phyloP scores from a whole-genome alignment of 2,888 invertebrate genomes.

The Catocala nupta region DNA sequence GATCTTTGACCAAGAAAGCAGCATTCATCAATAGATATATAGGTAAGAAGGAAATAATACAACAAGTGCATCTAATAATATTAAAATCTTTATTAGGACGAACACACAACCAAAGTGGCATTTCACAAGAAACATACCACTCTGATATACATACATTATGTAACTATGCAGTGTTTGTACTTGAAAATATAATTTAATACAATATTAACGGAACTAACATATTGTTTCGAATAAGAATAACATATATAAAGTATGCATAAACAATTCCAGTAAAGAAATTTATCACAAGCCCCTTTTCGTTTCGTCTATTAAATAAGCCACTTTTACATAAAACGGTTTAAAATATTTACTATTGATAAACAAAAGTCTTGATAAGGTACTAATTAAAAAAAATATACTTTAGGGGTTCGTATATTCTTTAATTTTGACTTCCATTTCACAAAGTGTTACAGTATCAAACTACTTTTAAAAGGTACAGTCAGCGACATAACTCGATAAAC shows the following conservation, averaged over 20 bases:
- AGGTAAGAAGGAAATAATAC: constrained; percentile 18
- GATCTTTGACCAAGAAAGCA: no score
- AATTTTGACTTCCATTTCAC: no score
- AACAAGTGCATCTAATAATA: constrained; percentile 37
- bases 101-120: not conserved
- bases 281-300: constrained; percentile 22
- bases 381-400: not conserved
- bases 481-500: no score
- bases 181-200: constrained; percentile 14
- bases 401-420: no score
- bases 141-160: constrained; percentile 28
- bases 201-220: constrained; percentile 22
- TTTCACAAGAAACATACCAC: constrained; percentile 35
- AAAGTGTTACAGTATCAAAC: no score
- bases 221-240: constrained; percentile 29
- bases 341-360: not conserved
- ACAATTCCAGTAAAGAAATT: constrained; percentile 31
- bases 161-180: constrained; percentile 18
- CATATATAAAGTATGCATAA: constrained; percentile 29
- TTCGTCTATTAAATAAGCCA: constrained; percentile 13
- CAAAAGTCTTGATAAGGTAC: no score
- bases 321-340: constrained; percentile 19
- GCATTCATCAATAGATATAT: no score
- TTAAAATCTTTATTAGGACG: constrained; percentile 57
- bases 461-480: no score